Evolutionary conservation across 2,113 vertebrate genomes (phyloP), one percentile per base, ranked within the genome.

Genomic region (Amazona vittata): DNA sequence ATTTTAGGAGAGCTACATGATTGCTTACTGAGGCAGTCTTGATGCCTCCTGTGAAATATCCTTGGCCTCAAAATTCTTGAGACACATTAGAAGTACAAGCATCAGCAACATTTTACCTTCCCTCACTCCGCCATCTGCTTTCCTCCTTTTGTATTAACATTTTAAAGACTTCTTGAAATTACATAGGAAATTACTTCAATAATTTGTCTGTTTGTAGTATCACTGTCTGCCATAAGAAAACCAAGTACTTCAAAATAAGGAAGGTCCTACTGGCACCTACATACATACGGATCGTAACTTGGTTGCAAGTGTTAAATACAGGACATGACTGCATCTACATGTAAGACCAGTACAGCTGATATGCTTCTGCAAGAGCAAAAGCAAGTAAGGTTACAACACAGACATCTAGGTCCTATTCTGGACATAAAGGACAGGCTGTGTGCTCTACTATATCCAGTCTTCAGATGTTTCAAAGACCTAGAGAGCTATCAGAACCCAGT

Each of bases 71-170:
- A 24, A 70, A 76, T 60, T 85, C 57, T 60, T 52, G 39, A 79
- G 14, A 35, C 15, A 53, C 0, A 0, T 37, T 63, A 91, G 43
- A 18, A 85, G 17, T 16, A n/a, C 15, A 57, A 76, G 18, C 24
- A 52, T n/a, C 39, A 88, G 16, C 26, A 78, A 83, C 9, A 26
- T 16, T 73, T 46, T 41, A 53, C 20, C 22, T 49, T 83, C 39
- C 60, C 15, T n/a, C 2, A 1, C 14, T 77, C 28, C 6, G 17
- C 46, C 37, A 53, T 31, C 29, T 22, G 5, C 25, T 62, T 76
- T 79, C 28, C 28, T 76, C 15, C 13, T 41, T 49, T 79, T 44
- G 39, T 13, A 7, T 70, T 68, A 63, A 35, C 3, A 57, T 46
- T 81, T 71, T 62, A 44, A 64, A 52, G 22, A 55, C 11, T n/a